Percentiles rank a stretch among this genome's conserved stretches.
phyloP scores from a whole-genome alignment of 2,113 vertebrate species.

The Aleadryas rufinucha region DNA sequence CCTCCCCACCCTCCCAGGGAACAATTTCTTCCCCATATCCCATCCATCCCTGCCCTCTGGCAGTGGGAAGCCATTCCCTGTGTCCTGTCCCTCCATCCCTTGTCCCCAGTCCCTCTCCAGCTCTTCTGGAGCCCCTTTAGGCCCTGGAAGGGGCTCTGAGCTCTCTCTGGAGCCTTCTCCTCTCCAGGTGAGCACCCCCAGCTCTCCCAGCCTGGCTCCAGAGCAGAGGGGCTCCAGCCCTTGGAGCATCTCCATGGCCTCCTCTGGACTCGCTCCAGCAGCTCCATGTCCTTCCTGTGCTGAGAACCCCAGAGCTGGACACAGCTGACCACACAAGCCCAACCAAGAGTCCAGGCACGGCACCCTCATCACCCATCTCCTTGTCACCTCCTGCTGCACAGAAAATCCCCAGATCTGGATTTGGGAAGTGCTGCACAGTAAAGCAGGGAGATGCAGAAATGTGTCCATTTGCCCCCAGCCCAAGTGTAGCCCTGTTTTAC shows the following conservation, averaged over 20 bases:
- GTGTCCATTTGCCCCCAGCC: rapidly evolving
- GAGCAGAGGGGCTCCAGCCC: not conserved
- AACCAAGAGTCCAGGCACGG: not conserved
- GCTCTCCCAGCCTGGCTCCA: not conserved
- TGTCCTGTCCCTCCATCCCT: not conserved
- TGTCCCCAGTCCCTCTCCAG: not conserved
- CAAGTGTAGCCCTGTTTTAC: not conserved
- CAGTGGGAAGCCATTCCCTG: not conserved
- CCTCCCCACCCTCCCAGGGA: rapidly evolving
- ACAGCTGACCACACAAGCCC: not conserved
- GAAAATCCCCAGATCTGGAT: not conserved
- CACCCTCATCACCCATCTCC: not conserved
- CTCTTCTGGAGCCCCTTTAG: not conserved
- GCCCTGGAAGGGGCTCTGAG: not conserved
- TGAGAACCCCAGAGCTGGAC: not conserved
- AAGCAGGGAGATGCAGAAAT: not conserved
- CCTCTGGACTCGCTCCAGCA: rapidly evolving
- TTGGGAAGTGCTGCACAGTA: not conserved
- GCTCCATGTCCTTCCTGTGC: rapidly evolving
- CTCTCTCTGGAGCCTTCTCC: not conserved
- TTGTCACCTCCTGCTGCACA: not conserved
- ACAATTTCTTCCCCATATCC: not conserved
- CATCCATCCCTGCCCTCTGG: not conserved
- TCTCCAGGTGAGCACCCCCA: not conserved
- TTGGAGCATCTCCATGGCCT: rapidly evolving